Evolutionary conservation across 1,140 invertebrate species (phyloP).

Genomic region (Drosophila jambulina): DNA sequence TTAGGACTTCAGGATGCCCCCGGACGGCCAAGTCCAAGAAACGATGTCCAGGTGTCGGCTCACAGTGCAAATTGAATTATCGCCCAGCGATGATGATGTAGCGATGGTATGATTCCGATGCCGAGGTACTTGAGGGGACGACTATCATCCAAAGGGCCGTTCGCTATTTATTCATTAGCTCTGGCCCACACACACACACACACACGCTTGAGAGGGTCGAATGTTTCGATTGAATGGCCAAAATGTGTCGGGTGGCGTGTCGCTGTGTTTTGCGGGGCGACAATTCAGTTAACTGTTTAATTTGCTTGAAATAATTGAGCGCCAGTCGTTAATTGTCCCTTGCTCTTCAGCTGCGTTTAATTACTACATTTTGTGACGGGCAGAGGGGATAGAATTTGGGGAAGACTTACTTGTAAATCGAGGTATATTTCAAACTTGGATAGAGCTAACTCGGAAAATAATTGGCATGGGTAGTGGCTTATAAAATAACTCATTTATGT

Average conservation of each 20-base stretch:
- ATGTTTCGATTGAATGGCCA: constrained; percentile 54
- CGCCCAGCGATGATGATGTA: constrained; percentile 49
- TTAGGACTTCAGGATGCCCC: constrained; percentile 24
- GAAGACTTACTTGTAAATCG: too few species aligned
- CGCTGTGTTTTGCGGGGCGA: constrained; percentile 45
- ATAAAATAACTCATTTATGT: too few species aligned
- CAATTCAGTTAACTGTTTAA: constrained; percentile 81
- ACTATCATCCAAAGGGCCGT: constrained; percentile 42
- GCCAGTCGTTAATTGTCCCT: constrained; percentile 33
- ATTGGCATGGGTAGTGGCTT: too few species aligned
- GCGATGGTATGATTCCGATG: constrained; percentile 35
- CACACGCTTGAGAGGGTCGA: constrained; percentile 28
- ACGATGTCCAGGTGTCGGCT: constrained; percentile 69
- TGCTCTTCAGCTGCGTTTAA: constrained; percentile 32
- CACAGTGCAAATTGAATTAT: constrained; percentile 74
- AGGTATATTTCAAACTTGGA: background rate
- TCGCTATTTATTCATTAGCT: constrained; percentile 75
- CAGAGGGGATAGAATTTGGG: background rate
- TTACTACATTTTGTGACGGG: constrained; percentile 31
- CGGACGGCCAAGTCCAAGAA: constrained; percentile 49
- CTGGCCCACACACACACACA: constrained; percentile 28
- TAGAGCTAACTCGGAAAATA: background rate
- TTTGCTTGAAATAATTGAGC: constrained; percentile 78
- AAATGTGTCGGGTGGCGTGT: constrained; percentile 35
- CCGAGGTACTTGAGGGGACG: constrained; percentile 21